Evolutionary conservation across 1,140 invertebrate genomes (phyloP).

Genomic region (Battus philenor): DNA sequence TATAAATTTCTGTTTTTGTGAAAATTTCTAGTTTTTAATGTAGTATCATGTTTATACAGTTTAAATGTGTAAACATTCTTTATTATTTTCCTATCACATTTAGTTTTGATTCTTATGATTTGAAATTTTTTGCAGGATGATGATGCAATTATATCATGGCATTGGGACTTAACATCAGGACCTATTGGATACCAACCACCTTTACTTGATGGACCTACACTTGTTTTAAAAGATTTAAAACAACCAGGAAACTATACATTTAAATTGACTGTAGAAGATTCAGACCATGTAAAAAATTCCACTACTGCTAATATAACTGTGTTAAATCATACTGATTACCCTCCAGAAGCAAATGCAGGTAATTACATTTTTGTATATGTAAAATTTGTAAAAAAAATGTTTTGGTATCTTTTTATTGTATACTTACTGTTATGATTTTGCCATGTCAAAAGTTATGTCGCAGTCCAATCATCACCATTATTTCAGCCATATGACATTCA

Average conservation of each 20-base stretch:
- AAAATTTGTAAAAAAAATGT: too few relatives aligned
- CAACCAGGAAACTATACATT: constrained; percentile 95
- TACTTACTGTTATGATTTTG: too few relatives aligned
- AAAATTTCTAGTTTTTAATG: too few relatives aligned
- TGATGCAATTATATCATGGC: constrained; percentile 89
- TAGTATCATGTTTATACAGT: too few relatives aligned
- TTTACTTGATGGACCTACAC: constrained; percentile 86
- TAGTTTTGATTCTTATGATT: too few relatives aligned
- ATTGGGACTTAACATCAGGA: constrained; percentile 94
- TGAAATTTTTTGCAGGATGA: constrained; percentile 81
- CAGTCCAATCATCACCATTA: background rate
- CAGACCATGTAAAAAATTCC: constrained; percentile 90
- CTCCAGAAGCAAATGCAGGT: constrained; percentile 93
- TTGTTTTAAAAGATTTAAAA: constrained; percentile 87
- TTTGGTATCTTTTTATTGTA: too few relatives aligned
- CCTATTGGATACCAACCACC: constrained; percentile 89
- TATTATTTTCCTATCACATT: too few relatives aligned
- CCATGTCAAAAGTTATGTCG: too few relatives aligned
- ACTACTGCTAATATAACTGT: constrained; percentile 93
- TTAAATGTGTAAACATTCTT: too few relatives aligned
- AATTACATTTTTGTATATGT: constrained; percentile 14
- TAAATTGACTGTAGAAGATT: constrained; percentile 94
- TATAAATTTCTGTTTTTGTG: too few relatives aligned
- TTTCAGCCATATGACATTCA: too few relatives aligned
- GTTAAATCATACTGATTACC: constrained; percentile 94